Percentiles rank a stretch among this genome's conserved stretches.
phyloP scores from a whole-genome alignment of 1,140 invertebrate genomes.

The Procambarus clarkii region DNA sequence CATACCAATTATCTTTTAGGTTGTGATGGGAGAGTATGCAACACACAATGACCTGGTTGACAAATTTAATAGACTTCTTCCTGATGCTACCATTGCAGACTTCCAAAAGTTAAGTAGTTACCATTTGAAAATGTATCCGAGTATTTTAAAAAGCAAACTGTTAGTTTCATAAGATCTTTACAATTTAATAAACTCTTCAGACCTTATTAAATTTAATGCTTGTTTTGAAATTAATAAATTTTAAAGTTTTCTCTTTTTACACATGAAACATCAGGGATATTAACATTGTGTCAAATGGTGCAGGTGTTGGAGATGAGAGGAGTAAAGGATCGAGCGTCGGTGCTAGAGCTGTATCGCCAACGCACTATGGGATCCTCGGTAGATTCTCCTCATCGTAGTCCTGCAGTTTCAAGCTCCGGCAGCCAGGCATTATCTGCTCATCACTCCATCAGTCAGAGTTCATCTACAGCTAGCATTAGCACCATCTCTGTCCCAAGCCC shows the following conservation, averaged over 20 bases:
- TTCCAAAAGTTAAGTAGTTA: conserved; percentile 88
- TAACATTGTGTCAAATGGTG: no score
- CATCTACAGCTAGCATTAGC: background rate
- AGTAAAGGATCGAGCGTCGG: conserved; percentile 63
- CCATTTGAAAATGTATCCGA: no score
- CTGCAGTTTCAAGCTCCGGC: background rate
- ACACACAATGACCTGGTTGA: conserved; percentile 86
- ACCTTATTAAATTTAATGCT: no score
- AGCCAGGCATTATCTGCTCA: background rate
- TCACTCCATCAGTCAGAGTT: background rate
- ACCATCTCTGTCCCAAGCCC: conserved; percentile 40
- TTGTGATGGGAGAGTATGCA: conserved; percentile 95
- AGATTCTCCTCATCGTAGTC: conserved; percentile 26
- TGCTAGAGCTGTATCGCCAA: conserved; percentile 68
- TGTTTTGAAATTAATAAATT: no score
- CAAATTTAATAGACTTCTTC: conserved; percentile 92
- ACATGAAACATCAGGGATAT: no score
- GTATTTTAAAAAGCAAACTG: no score
- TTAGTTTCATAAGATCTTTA: no score
- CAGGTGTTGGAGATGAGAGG: conserved; percentile 70
- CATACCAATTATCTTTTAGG: conserved; percentile 30
- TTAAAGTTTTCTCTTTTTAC: no score
- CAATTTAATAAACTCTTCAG: no score
- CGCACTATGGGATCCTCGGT: conserved; percentile 31
- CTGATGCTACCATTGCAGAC: conserved; percentile 91